phyloP scores from a whole-genome alignment of 92 coral and sea anemone genomes.

The Pocillopora grandis region DNA sequence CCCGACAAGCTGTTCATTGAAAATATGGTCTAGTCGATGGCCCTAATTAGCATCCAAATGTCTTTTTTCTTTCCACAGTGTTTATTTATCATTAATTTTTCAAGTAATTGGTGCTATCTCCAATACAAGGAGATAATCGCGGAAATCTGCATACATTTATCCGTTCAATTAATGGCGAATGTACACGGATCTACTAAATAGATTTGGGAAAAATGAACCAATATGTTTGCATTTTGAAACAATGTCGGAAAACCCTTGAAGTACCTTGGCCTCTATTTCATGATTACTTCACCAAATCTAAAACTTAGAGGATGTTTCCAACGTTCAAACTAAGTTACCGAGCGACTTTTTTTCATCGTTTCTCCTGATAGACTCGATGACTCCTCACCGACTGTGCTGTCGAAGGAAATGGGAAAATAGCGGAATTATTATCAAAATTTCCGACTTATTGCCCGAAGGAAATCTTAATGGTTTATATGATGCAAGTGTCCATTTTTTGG shows the following conservation, averaged over 20 bases:
- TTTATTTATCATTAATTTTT: conserved; percentile 20
- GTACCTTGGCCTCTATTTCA: neutral
- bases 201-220: neutral
- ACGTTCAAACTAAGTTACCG: neutral
- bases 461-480: no score
- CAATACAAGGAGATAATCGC: conserved; percentile 12
- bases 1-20: neutral
- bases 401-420: no score
- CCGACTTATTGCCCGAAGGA: no score
- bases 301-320: neutral
- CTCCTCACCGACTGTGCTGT: no score
- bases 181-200: neutral
- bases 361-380: no score
- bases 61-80: neutral
- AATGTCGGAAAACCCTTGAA: neutral
- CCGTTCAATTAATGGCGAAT: neutral
- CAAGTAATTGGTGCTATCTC: conserved; percentile 3
- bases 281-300: neutral
- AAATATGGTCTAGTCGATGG: neutral
- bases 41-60: neutral
- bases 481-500: no score
- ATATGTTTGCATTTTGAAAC: neutral
- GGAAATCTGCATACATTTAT: neutral
- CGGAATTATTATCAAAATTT: no score
- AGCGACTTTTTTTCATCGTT: neutral